Evolutionary conservation across 1,140 invertebrate species (phyloP), one percentile per base, ranked within the genome.

Genomic region (Drosophila arizonae): DNA sequence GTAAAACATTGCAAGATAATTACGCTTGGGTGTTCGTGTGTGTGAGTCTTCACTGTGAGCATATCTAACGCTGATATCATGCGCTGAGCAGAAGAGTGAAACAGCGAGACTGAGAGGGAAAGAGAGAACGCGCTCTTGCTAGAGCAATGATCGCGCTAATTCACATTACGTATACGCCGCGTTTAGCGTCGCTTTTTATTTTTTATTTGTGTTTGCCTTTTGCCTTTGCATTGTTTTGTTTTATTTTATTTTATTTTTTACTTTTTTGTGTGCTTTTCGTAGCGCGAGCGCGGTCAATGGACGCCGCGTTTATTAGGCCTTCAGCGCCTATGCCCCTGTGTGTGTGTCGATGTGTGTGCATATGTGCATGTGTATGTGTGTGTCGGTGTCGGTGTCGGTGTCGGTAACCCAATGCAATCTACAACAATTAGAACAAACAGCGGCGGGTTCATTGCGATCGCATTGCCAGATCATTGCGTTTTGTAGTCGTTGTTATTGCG

Each of bases 341-440:
- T 33, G 45, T 9, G 13, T 21, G 13, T 43, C 33, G 39, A 51
- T 13, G 56, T 21, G 74, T 51, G 74, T 52, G 74, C 21, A 3
- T 24, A 24, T 5, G 30, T 33, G 3, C 21, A 36, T 9, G 13
- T 21, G 13, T 43, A 45, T 13, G 51, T 21, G 74, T 51, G 74
- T 46, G 60, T 55, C n/a, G n/a, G 65, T 74, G 71, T 45, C 43
- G 6, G 43, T 30, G 62, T 52, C 39, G 74, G 45, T 75, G 76
- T 78, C 64, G 68, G 58, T 76, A 71, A 76, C 65, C 68, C 68
- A 67, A 48, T 85, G 73, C 79, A 86, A 52, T 78, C 65, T 68
- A 73, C 71, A 73, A 69, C 82, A 88, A 86, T 87, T 87, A 86
- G 82, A 86, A 86, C 72, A 79, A 79, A 87, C 68, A 75, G 62